phyloP scores from a whole-genome alignment of 2,797 vertebrate species.

The Brachyrhaphis roseni region DNA sequence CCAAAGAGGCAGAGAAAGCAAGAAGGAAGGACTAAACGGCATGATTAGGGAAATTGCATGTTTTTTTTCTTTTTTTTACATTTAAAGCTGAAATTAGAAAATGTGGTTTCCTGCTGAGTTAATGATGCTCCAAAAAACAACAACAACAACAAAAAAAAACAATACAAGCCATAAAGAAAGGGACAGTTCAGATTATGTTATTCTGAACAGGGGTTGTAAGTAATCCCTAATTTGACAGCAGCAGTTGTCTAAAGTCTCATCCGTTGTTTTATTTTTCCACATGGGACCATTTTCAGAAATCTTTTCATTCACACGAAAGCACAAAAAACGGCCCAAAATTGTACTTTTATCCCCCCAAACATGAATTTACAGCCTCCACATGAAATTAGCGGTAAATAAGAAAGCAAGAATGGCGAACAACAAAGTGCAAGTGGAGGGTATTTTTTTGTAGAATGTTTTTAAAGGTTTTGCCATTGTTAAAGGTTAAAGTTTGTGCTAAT shows the following conservation, averaged over 20 bases:
- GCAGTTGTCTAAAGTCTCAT: neutral
- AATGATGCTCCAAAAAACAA: neutral
- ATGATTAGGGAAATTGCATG: slow-evolving; percentile 28
- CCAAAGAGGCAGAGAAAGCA: slow-evolving; percentile 18
- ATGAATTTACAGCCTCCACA: neutral
- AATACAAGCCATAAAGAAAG: neutral
- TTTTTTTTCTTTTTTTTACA: slow-evolving; percentile 12
- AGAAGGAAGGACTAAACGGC: slow-evolving; percentile 21
- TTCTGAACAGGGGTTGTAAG: neutral
- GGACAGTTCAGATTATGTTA: neutral
- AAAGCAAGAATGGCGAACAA: neutral
- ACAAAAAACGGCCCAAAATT: neutral
- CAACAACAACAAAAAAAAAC: neutral
- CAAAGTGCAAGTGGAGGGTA: neutral
- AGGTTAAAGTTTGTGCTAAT: neutral
- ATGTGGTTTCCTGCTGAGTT: slow-evolving; percentile 23
- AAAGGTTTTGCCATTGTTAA: neutral
- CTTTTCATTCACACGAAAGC: neutral
- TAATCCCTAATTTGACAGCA: neutral
- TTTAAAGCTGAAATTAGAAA: slow-evolving; percentile 32
- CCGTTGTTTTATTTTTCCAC: neutral
- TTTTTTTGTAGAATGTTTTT: neutral
- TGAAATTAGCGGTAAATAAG: neutral
- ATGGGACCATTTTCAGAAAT: neutral
- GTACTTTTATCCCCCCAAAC: neutral